Evolutionary conservation across 2,113 vertebrate genomes (phyloP), one percentile per base, ranked within the genome.

Genomic region (Proteles cristata): DNA sequence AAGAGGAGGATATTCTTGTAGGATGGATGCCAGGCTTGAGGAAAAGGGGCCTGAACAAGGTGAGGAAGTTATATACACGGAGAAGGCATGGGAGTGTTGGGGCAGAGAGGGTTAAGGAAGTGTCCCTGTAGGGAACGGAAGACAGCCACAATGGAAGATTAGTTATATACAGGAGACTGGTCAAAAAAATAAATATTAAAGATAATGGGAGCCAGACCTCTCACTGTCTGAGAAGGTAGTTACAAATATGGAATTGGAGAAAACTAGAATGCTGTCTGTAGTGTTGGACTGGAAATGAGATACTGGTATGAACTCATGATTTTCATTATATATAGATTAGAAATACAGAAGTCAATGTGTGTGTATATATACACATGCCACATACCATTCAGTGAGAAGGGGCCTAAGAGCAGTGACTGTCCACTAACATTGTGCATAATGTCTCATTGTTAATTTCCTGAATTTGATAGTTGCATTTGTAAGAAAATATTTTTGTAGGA

Each of bases 211-310:
- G 48, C 33, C 19, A 91, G 25, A 6, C 25, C 43, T 93, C 17
- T 93, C 58, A 11, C 28, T 63, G 12, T 92, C 61, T 68, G 58
- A 80, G 65, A 94, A 83, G 26, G 23, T 14, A 81, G n/a, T 69
- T 88, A 69, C 58, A 79, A 55, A 39, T 85, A 71, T 5, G 4
- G 11, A 87, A 86, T n/a, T 61, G 53, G 87, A 77, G 21, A 86
- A 88, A 45, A 86, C 23, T 85, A 73, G 55, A 81, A 73, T 94
- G 63, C n/a, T 69, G 0, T 90, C 31, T 74, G 5, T 65, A 90
- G 33, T 55, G 31, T 90, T 90, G 39, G 21, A 11, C 65, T 94
- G 55, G 97, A 97, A 96, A 86, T 92, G 63, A 80, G 31, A 14
- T 90, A 74, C 26, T 76, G 19, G 23, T 94, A 12, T 58, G 43